Base-by-base conservation (phyloP, 2,797 vertebrate genomes). In the Cossypha heuglini region DNA sequence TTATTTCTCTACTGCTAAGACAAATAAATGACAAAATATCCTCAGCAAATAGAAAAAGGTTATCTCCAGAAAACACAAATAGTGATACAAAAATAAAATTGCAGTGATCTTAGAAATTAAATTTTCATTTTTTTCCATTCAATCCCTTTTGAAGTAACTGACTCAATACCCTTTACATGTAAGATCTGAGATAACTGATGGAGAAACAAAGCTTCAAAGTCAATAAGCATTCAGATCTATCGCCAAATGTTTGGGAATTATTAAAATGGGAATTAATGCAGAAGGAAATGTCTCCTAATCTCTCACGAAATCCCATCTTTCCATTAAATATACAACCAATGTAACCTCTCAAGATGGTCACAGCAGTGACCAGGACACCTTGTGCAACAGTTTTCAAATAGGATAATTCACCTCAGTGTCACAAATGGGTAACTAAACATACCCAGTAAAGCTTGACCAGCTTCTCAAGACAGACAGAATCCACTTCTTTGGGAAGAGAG, bases 101-200 rank as follows among this genome's bases (percentile, higher is more conserved):
- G 4, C 18, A 18, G 6, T 45, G 33, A 40, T n/a, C 5, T 69
- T 43, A 51, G 51, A 67, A 79, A 59, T 48, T 31, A 37, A 87
- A 55, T 21, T 62, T 88, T 63, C 3, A 7, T 68, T 77, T 59
- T 78, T 59, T 59, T 86, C 38, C 7, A 16, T 37, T 64, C 43
- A 78, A 5, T 61, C 31, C 5, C 13, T 81, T 72, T 62, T 10
- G 12, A 43, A 67, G 57, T 20, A 55, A 42, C 9, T 61, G 46
- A 40, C 8, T 48, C 9, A 13, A 6, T 40, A 26, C 15, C 22
- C 40, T 81, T 75, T 13, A 37, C 0, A 0, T n/a, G 3, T 20
- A 12, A 63, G 22, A 42, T 72, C 42, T 43, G 46, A 37, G 18
- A 58, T 17, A 88, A 52, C 14, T 25, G 24, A 69, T 17, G 13